Conservation (phyloP, 1,140 invertebrate species). For the Mamestra configurata region DNA sequence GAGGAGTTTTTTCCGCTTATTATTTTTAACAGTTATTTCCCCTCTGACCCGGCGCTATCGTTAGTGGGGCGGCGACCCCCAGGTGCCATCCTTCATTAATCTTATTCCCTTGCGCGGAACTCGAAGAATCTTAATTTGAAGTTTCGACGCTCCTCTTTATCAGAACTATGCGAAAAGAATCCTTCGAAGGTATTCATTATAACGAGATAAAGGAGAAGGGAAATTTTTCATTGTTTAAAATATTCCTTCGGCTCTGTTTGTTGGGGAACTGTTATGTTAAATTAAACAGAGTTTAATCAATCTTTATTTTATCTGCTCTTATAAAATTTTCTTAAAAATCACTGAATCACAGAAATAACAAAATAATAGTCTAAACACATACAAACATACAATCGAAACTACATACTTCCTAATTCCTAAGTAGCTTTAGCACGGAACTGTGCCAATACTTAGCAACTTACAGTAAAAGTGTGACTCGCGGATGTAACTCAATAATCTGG, state of each 20-base stretch:
- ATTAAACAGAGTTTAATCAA: background rate
- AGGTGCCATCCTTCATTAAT: conserved; percentile 84
- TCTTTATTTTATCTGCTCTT: background rate
- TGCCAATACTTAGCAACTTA: conserved; percentile 13
- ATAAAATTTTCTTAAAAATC: too few relatives aligned
- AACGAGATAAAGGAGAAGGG: conserved; percentile 68
- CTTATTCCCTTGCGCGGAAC: conserved; percentile 81
- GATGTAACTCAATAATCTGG: conserved; percentile 43
- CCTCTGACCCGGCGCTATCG: conserved; percentile 67
- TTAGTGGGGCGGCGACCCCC: conserved; percentile 72
- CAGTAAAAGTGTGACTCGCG: conserved; percentile 38
- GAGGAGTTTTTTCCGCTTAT: conserved; percentile 64
- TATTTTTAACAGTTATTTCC: conserved; percentile 77
- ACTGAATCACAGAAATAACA: too few relatives aligned
- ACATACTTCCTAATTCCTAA: too few relatives aligned
- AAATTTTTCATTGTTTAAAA: conserved; percentile 57
- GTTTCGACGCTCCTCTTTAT: conserved; percentile 84
- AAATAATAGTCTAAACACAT: too few relatives aligned
- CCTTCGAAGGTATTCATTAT: conserved; percentile 76
- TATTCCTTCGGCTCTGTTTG: conserved; percentile 59
- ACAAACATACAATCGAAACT: too few relatives aligned
- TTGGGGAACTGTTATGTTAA: background rate
- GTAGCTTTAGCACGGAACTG: background rate
- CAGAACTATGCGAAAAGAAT: conserved; percentile 85
- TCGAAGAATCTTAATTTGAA: conserved; percentile 87